Base-by-base conservation (phyloP, 2,113 vertebrate species). In the Anas platyrhynchos region DNA sequence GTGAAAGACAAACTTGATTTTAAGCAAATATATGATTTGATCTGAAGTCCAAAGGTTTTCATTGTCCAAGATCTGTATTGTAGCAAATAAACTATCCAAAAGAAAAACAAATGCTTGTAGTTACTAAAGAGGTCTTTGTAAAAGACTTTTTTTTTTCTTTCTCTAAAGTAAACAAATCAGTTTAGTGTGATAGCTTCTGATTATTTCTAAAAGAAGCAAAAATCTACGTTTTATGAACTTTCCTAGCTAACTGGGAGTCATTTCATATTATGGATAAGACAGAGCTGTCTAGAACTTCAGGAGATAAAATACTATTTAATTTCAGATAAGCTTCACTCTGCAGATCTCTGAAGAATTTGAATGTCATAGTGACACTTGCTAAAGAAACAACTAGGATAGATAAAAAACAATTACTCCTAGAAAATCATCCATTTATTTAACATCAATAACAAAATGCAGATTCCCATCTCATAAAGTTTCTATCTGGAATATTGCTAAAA, bases 331-430 rank as follows among this genome's bases (percentile, higher is more conserved):
- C 7, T 74, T 78, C 2, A 56, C 13, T 29, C 15, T 44, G 44
- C 2, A 20, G 2, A 3, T 61, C 32, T 0, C 0, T 52, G 10
- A 7, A 86, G 58, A 92, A 67, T 36, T 81, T 84, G 4, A 46
- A 32, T 55, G 78, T 63, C 72, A 31, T 6, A 81, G 4, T 3
- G 4, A 55, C 6, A n/a, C 56, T 68, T 88, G n/a, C 26, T 86
- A 75, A 48, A 90, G 36, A 83, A 6, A 27, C 5, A 8, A 68
- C 0, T 6, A 63, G 29, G 15, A 65, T 20, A 61, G 48, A 36
- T 36, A 58, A 90, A 71, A n/a, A 63, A 0, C 0, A 1, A 0
- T 81, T 67, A 55, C 8, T 72, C 26, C 36, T 81, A 52, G 17
- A 79, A 90, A 90, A 68, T 54, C 13, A 68, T n/a, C 9, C 25